Evolutionary conservation across 2,888 invertebrate genomes (phyloP), one percentile per base, ranked within the genome.

Genomic region (Idaea straminata): DNA sequence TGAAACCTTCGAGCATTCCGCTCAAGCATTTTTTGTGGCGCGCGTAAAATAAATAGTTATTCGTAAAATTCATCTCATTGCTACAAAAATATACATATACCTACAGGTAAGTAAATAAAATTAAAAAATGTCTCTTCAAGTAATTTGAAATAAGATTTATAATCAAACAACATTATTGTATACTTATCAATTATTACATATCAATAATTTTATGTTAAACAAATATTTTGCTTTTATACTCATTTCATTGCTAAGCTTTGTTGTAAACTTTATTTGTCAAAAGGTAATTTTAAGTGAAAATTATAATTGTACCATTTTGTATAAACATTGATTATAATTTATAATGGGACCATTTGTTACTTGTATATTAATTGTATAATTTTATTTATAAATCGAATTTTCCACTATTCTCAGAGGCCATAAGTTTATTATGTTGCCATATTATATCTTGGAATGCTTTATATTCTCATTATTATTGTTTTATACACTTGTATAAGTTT

Each of bases 401-500:
- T 66, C 74, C 74, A 71, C 72, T 76, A 74, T 70, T 71, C 57
- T 70, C 64, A 77, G 77, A 78, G 82, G 83, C 83, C 83, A 83
- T 83, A 77, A 74, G 77, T 76, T 61, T 77, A 72, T 77, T 79
- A 71, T 78, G 81, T 79, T 82, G 85, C 84, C 84, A 85, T 86
- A 82, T 75, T 73, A 78, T 80, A 64, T 66, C 65, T 72, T 69
- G 65, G 62, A 72, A 71, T 74, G 73, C 68, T 73, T 73, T 65
- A 69, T 72, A 76, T 62, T 77, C 71, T 71, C 71, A 15, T 59
- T 59, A 16, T 66, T 69, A 72, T 72, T 72, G 73, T 73, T 76
- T 74, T 72, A 72, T 72, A 72, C 66, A 74, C 72, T 78, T 70
- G 77, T 76, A 71, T 76, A 79, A 76, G 74, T 72, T 76, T 25